phyloP scores from a whole-genome alignment of 30 jellyfish, hydroid and myxozoan genomes.

The Hydra vulgaris region DNA sequence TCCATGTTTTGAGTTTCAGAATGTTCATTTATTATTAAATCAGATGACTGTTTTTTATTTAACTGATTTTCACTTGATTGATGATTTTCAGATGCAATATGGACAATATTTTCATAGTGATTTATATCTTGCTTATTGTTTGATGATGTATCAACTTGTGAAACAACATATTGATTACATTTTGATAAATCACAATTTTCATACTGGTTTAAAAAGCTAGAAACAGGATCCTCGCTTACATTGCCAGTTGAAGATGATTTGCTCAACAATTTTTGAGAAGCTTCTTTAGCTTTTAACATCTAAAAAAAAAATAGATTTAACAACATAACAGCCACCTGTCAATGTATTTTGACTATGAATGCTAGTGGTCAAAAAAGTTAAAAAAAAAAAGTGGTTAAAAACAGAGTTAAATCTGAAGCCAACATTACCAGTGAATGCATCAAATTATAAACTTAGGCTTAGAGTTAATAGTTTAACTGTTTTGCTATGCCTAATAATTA shows the following conservation, averaged over 20 bases:
- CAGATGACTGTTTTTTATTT: not conserved
- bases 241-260: not conserved
- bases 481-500: too few relatives aligned
- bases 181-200: not conserved
- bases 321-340: too few relatives aligned
- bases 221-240: not conserved
- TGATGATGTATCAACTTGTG: not conserved
- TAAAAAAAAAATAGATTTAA: slow-evolving; percentile 29
- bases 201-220: not conserved
- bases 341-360: too few relatives aligned
- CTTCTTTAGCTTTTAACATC: slow-evolving; percentile 92
- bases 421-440: too few relatives aligned
- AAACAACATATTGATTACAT: too few relatives aligned
- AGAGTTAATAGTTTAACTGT: too few relatives aligned
- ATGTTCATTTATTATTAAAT: not conserved
- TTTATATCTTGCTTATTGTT: not conserved
- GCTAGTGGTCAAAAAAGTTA: too few relatives aligned
- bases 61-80: not conserved
- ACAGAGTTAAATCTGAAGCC: too few relatives aligned
- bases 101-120: not conserved
- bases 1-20: slow-evolving; percentile 2
- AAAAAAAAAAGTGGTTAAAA: too few relatives aligned
- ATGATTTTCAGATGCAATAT: not conserved
- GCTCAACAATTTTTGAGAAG: not conserved
- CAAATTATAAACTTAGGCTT: too few relatives aligned